Conservation (phyloP, 1,140 invertebrate genomes). For the Himalopsyche phryganea region DNA sequence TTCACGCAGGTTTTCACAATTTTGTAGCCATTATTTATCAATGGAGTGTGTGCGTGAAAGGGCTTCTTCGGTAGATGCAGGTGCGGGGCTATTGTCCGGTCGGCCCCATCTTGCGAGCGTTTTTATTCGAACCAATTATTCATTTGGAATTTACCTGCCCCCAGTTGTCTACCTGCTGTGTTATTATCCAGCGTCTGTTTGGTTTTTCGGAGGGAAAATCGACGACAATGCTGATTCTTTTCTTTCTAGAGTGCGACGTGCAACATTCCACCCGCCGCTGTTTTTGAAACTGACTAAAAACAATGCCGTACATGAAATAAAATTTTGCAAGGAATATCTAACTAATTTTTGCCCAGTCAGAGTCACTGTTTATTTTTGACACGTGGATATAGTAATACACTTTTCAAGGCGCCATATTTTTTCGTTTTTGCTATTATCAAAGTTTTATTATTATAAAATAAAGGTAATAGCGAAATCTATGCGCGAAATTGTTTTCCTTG, state of each 20-base stretch:
- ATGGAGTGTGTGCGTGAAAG: conserved; percentile 28
- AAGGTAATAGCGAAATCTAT: too few species aligned
- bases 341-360: too few species aligned
- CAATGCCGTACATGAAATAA: neutral
- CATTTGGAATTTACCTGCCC: conserved; percentile 27
- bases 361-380: too few species aligned
- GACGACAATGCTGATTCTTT: conserved; percentile 25
- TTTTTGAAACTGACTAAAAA: conserved; percentile 5
- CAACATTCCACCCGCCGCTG: conserved; percentile 11
- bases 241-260: conserved; percentile 6
- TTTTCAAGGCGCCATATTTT: too few species aligned
- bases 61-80: conserved; percentile 16
- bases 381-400: too few species aligned
- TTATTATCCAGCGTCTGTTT: conserved; percentile 27
- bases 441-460: too few species aligned
- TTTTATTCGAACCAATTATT: conserved; percentile 27
- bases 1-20: conserved; percentile 14
- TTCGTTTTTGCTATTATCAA: too few species aligned
- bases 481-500: too few species aligned
- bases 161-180: conserved; percentile 14
- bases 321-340: too few species aligned
- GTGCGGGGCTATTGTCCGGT: conserved; percentile 22
- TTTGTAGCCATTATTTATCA: conserved; percentile 31
- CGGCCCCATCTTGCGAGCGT: conserved; percentile 1
- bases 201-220: conserved; percentile 26